A percentile compares a stretch with the other conserved stretches of the same genome.
These are phyloP conservation scores for Smutsia gigantea DNA, from an alignment of 2,797 vertebrate species.

Conservation along the genomic window DNA sequence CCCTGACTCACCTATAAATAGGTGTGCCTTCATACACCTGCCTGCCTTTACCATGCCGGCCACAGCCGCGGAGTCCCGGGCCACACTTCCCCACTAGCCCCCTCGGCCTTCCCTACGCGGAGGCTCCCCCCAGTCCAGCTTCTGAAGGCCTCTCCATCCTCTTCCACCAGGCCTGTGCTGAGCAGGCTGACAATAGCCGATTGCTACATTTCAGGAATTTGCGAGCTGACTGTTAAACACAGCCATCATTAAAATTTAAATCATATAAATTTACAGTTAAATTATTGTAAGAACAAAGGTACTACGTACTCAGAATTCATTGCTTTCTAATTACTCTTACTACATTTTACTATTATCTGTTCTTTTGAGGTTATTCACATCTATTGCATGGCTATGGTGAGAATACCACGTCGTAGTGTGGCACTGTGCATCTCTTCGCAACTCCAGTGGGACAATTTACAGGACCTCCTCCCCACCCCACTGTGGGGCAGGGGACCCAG, in stretches of 20 bases:
- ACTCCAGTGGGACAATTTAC: background rate
- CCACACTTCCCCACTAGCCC: background rate
- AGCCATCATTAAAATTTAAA: background rate
- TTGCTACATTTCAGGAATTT: background rate
- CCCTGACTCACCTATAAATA: background rate
- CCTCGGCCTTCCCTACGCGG: rapidly evolving
- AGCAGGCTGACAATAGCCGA: background rate
- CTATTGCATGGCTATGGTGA: rapidly evolving
- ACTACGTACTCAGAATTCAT: background rate
- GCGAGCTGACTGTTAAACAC: background rate
- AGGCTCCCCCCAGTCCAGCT: background rate
- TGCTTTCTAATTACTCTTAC: background rate
- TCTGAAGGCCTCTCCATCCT: no score
- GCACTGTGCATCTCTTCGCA: rapidly evolving
- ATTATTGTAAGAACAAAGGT: background rate
- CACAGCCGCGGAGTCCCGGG: background rate
- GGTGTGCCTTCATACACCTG: background rate
- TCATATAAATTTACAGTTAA: background rate
- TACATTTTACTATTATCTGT: background rate
- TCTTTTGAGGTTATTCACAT: background rate
- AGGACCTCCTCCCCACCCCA: background rate
- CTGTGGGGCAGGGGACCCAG: background rate
- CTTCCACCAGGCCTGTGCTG: background rate
- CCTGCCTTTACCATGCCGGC: background rate
- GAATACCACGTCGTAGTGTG: rapidly evolving